Evolutionary conservation across 1,140 invertebrate species (phyloP).

Genomic region (Hirudo medicinalis): DNA sequence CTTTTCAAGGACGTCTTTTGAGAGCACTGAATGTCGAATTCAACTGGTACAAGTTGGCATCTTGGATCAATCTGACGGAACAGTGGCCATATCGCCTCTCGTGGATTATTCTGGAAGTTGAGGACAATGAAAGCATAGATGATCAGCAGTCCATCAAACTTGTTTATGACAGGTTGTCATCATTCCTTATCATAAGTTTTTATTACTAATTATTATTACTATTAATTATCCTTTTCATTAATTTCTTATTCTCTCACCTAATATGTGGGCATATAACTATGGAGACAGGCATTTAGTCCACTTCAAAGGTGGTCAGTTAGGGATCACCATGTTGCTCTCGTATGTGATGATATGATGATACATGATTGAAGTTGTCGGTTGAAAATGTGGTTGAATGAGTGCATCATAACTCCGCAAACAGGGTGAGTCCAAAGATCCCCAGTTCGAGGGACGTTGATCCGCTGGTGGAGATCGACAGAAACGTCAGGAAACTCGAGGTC

Average conservation of each 20-base stretch:
- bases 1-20: conserved; percentile 59
- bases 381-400: neutral
- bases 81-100: conserved; percentile 95
- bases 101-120: conserved; percentile 89
- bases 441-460: conserved; percentile 72
- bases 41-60: conserved; percentile 90
- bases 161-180: conserved; percentile 72
- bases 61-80: conserved; percentile 95
- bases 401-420: conserved; percentile 19
- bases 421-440: conserved; percentile 56
- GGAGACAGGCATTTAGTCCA: no score
- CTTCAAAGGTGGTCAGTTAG: no score
- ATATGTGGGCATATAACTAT: no score
- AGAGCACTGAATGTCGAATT: conserved; percentile 98
- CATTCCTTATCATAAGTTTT: neutral
- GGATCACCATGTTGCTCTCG: neutral
- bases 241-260: no score
- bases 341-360: no score
- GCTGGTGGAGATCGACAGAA: conserved; percentile 74
- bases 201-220: no score
- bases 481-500: conserved; percentile 82
- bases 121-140: conserved; percentile 68
- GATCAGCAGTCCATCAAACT: conserved; percentile 69
- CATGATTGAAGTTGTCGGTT: no score
- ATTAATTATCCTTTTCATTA: no score